Percentiles rank a stretch among this genome's conserved stretches.
phyloP scores from a whole-genome alignment of 2,888 invertebrate genomes.

The Volucella inanis region DNA sequence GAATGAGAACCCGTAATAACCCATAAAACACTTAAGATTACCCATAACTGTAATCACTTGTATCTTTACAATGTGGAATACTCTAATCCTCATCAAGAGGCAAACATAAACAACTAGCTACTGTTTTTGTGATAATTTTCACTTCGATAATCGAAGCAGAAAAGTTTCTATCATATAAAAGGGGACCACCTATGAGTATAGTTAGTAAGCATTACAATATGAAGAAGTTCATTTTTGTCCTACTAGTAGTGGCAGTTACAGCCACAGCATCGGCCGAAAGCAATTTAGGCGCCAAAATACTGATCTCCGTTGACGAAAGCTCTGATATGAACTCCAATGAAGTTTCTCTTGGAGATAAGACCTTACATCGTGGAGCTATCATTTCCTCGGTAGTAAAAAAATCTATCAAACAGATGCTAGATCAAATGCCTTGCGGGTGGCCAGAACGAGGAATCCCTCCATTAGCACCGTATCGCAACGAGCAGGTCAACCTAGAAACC shows the following conservation, averaged over 20 bases:
- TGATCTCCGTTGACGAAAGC: background rate
- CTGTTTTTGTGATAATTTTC: constrained; percentile 37
- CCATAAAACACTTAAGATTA: background rate
- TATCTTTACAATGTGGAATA: constrained; percentile 19
- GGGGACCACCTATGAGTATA: background rate
- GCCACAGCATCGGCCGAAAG: background rate
- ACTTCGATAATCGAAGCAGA: background rate
- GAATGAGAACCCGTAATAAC: background rate
- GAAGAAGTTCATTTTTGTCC: constrained; percentile 20
- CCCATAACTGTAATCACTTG: constrained; percentile 8
- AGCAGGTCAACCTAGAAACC: constrained; percentile 14
- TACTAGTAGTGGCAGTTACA: constrained; percentile 20
- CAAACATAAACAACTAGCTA: constrained; percentile 12
- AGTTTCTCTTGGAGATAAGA: background rate
- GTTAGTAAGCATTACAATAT: constrained; percentile 25
- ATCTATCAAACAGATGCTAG: constrained; percentile 72
- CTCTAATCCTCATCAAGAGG: constrained; percentile 18
- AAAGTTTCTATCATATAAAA: constrained; percentile 51
- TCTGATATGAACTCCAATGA: background rate
- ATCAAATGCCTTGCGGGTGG: constrained; percentile 77
- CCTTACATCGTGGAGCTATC: constrained; percentile 76
- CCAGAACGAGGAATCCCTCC: constrained; percentile 78
- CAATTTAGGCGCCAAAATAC: background rate
- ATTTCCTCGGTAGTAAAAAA: constrained; percentile 79
- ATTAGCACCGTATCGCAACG: constrained; percentile 77